phyloP scores from a whole-genome alignment of 2,888 invertebrate species.

The Coremacera marginata region DNA sequence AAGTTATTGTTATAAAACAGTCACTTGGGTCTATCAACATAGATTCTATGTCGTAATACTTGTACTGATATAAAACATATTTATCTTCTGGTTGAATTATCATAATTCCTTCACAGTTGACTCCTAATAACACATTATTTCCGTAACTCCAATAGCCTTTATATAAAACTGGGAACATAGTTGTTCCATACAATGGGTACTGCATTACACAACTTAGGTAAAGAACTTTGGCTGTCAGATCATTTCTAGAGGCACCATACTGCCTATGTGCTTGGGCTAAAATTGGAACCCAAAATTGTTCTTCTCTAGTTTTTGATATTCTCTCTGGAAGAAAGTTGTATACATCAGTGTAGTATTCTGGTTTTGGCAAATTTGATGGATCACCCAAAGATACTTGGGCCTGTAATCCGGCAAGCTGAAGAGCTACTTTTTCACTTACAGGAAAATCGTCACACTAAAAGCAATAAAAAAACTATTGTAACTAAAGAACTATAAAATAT shows the following conservation, averaged over 20 bases:
- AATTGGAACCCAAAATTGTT: conserved; percentile 89
- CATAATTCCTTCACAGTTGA: conserved; percentile 91
- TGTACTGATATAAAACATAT: conserved; percentile 90
- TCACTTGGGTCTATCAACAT: conserved; percentile 93
- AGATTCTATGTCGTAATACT: conserved; percentile 91
- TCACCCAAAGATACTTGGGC: conserved; percentile 95
- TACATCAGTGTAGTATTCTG: conserved; percentile 91
- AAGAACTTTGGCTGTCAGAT: conserved; percentile 91
- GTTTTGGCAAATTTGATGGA: conserved; percentile 78
- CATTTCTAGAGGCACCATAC: conserved; percentile 92
- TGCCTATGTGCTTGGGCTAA: conserved; percentile 89
- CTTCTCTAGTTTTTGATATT: conserved; percentile 81
- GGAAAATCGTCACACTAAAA: conserved; percentile 91
- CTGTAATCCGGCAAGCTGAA: conserved; percentile 93
- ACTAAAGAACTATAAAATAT: background rate
- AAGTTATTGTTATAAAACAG: conserved; percentile 89
- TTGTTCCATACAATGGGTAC: conserved; percentile 91
- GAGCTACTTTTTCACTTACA: conserved; percentile 92
- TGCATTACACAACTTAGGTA: conserved; percentile 97
- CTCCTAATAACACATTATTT: conserved; percentile 80
- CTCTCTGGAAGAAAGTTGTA: conserved; percentile 90
- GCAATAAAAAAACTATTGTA: conserved; percentile 36
- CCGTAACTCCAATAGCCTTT: conserved; percentile 94
- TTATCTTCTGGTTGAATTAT: conserved; percentile 93
- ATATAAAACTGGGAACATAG: conserved; percentile 89